Base-by-base conservation (phyloP, 2,797 vertebrate species). In the Pipistrellus pygmaeus region DNA sequence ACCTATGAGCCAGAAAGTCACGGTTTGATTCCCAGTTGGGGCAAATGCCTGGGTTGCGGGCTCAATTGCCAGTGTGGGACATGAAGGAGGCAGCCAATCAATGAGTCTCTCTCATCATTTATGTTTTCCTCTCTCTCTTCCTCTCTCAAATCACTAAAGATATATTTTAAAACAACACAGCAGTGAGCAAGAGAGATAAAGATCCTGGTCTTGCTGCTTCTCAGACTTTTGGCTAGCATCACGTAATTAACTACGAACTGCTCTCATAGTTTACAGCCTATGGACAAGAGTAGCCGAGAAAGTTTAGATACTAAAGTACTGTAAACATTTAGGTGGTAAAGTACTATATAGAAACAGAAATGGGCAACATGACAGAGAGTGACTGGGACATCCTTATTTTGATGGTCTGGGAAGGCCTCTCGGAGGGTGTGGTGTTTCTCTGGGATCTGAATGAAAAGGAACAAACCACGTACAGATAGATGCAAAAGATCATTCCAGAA, bases 371-470 rank as follows among this genome's bases (percentile, higher is more conserved):
- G 41, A 18, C 0, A 25, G 6, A 89, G 8, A 66, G 1, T 25
- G 18, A 48, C n/a, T 15, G 1, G 8, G 15, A 3, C 23, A 25
- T 18, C 20, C 57, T 38, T 20, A 25, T 8, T 6, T 1, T 25
- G 14, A 25, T 21, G 10, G 4, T 66, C 55, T 46, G 10, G 1
- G 12, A 84, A 53, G 13, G 2, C 46, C 2, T 87, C 21, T 64
- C 0, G 3, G 27, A 48, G 30, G 1, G 0, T 78, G 1, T 71
- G 23, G 10, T 3, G 3, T 10, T 64, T 60, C 6, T 4, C 30
- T 27, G 6, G 25, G 55, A 20, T 13, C 17, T 66, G 41, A 72
- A 60, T 25, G 8, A 60, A 15, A 71, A 55, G 20, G 20, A 51
- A 41, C 7, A 35, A 41, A 13, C 15, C 38, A 23, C 2, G 8